Evolutionary conservation across 2,888 invertebrate genomes (phyloP).

Genomic region (Drosophila meridionalis): DNA sequence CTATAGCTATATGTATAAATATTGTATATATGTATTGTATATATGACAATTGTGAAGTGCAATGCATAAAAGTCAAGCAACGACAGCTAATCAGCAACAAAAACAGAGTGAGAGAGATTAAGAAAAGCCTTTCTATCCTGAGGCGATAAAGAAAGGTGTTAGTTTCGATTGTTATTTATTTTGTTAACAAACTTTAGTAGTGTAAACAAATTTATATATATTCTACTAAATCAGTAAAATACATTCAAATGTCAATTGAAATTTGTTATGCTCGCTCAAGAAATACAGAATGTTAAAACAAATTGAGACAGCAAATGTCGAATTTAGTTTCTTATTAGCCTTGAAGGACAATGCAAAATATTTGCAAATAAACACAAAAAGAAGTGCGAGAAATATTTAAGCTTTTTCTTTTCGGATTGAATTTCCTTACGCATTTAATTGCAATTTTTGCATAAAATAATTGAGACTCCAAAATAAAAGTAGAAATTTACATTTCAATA

Average conservation of each 20-base stretch:
- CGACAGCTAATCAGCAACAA: conserved; percentile 32
- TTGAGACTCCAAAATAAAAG: not conserved
- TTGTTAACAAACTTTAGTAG: not conserved
- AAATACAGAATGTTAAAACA: not conserved
- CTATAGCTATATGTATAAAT: not conserved
- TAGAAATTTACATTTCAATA: too few species aligned
- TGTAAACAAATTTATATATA: not conserved
- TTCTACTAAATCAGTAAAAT: not conserved
- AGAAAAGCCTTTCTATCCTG: not conserved
- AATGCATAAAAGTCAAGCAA: conserved; percentile 18
- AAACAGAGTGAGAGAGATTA: not conserved
- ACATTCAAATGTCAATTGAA: not conserved
- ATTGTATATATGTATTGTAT: not conserved
- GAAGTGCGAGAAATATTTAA: not conserved
- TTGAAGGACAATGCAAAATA: not conserved
- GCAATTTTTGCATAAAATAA: not conserved
- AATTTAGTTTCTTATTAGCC: not conserved
- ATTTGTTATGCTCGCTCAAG: not conserved
- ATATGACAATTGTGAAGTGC: conserved; percentile 45
- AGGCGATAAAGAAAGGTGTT: conserved; percentile 1
- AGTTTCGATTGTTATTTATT: not conserved
- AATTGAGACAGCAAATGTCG: not conserved
- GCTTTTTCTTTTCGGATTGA: not conserved
- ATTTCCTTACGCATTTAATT: not conserved
- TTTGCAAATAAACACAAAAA: not conserved